Conservation (phyloP, 2,797 vertebrate genomes). For the Cirrhinus molitorella region DNA sequence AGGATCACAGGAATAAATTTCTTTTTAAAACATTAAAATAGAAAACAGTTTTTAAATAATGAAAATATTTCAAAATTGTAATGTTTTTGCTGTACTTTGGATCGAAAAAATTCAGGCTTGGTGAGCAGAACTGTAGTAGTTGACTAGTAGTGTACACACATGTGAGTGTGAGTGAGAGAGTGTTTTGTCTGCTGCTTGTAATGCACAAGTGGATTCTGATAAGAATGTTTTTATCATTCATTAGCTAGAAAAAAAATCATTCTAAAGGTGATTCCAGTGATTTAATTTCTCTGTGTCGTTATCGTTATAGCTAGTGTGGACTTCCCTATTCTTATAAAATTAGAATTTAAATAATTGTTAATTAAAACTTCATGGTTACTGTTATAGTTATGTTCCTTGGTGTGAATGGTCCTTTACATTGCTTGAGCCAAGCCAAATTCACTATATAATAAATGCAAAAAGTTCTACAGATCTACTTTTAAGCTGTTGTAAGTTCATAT, state of each 20-base stretch:
- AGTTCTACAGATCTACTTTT: neutral
- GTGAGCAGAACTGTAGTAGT: too few relatives aligned
- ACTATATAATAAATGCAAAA: neutral
- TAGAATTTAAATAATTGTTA: neutral
- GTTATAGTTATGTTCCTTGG: neutral
- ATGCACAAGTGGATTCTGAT: too few relatives aligned
- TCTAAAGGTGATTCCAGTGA: neutral
- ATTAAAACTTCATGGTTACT: neutral
- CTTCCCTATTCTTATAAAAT: neutral
- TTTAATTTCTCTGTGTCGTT: neutral
- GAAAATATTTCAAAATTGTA: too few relatives aligned
- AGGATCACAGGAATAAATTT: too few relatives aligned
- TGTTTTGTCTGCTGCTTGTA: too few relatives aligned
- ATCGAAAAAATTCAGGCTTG: too few relatives aligned
- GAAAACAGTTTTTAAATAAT: too few relatives aligned
- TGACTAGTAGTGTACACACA: too few relatives aligned
- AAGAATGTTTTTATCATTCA: neutral
- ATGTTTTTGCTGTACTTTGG: too few relatives aligned
- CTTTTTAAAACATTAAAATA: too few relatives aligned
- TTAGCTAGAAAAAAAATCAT: neutral
- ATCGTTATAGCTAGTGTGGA: neutral
- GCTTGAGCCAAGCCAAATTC: neutral
- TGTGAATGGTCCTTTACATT: neutral
- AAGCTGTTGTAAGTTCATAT: slow-evolving; percentile 38
- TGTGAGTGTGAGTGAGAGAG: too few relatives aligned